Evolutionary conservation across 2,797 vertebrate species (phyloP), one percentile per base, ranked within the genome.

Genomic region (Pitangus sulphuratus): DNA sequence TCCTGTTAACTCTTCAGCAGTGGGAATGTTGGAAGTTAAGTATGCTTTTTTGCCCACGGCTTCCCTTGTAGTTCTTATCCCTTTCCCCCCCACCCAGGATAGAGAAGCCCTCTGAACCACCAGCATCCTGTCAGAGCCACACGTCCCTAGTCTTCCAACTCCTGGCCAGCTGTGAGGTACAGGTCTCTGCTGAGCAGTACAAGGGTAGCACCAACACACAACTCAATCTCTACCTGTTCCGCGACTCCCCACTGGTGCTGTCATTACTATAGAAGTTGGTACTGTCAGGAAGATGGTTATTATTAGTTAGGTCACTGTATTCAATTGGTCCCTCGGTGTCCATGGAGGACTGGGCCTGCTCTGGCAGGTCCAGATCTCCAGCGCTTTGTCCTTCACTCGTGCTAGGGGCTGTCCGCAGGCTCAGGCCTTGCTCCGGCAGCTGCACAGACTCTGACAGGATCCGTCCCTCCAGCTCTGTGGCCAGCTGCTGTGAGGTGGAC

Each of bases 171-270:
- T 97, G 95, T 98, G 98, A 98, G 98, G 97, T 98, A 97, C 96
- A 86, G 62, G 97, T 97, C 97, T 97, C 96, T 97, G 97, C 94
- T 97, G 97, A 96, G 98, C 86, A 97, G 98, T 97, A 97, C 74
- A 95, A 97, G 95, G 97, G 97, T 97, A 97, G 97, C 96, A 95
- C 96, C 96, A 95, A 96, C 84, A 96, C 89, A 86, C 89, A 81
- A 66, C 74, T 90, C 87, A 95, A 95, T 60, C 96, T 98, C 98
- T 98, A 98, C 98, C 98, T 98, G 97, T 98, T 98, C 89, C 96
- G 97, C 0, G 98, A 97, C 91, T 98, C 98, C 97, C 97, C 97
- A 45, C 92, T 94, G 96, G 96, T 91, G 93, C 96, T 74, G 91
- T 91, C 96, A 61, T 97, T 97, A 97, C 91, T 96, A 97, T 74